A percentile compares a stretch with the other conserved stretches of the same genome.
phyloP scores from a whole-genome alignment of 2,888 invertebrate genomes.

The Macroteleia sp. region DNA sequence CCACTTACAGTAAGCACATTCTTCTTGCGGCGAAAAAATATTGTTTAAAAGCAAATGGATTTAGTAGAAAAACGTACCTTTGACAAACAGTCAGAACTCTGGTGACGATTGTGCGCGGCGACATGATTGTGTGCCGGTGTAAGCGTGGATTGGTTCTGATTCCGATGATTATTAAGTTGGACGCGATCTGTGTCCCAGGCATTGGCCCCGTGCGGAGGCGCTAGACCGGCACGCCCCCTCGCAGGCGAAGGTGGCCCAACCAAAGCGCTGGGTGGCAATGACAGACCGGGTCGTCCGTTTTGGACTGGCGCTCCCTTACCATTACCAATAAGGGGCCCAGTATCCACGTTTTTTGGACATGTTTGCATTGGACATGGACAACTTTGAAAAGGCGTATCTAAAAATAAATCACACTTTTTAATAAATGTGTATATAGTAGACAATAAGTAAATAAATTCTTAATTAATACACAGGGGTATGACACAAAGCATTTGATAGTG shows the following conservation, averaged over 20 bases:
- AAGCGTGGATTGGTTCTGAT: constrained; percentile 75
- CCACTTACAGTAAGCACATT: too few relatives aligned
- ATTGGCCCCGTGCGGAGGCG: constrained; percentile 83
- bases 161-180: constrained; percentile 81
- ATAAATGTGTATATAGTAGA: too few relatives aligned
- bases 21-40: too few relatives aligned
- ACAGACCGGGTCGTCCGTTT: constrained; percentile 84
- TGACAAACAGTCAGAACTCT: constrained; percentile 75
- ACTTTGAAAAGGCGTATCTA: constrained; percentile 86
- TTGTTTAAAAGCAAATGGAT: too few relatives aligned
- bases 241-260: constrained; percentile 85
- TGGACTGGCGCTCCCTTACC: constrained; percentile 88
- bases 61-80: constrained; percentile 77
- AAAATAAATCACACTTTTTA: too few relatives aligned
- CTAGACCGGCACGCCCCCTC: constrained; percentile 84
- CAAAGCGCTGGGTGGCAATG: constrained; percentile 84
- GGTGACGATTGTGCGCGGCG: constrained; percentile 74
- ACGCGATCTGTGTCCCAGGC: constrained; percentile 85
- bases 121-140: constrained; percentile 81
- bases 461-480: too few relatives aligned
- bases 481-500: too few relatives aligned
- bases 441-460: too few relatives aligned
- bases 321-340: constrained; percentile 99
- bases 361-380: constrained; percentile 96
- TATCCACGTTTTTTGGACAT: constrained; percentile 99